phyloP scores from a whole-genome alignment of 2,113 vertebrate species.

The Canis aureus region DNA sequence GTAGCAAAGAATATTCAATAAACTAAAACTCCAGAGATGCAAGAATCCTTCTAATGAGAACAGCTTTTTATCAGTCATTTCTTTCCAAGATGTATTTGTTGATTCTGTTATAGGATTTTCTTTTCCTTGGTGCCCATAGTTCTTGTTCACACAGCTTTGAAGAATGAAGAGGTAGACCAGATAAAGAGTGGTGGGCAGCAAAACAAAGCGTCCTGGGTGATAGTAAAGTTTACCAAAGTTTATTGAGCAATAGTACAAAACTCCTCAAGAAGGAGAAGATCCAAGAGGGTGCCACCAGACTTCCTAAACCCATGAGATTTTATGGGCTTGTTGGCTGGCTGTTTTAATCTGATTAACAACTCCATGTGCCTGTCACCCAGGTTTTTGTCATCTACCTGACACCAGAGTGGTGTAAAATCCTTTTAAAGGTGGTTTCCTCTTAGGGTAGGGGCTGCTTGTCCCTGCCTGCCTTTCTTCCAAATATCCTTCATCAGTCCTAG shows the following conservation, averaged over 20 bases:
- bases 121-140: background rate
- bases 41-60: background rate
- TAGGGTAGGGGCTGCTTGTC: background rate
- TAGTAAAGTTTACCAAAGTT: background rate
- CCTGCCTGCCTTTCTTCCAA: background rate
- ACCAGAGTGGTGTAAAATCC: background rate
- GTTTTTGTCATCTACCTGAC: background rate
- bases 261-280: background rate
- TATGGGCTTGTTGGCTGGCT: background rate
- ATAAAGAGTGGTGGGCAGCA: background rate
- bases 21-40: background rate
- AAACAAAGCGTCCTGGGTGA: no score
- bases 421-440: background rate
- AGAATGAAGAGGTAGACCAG: background rate
- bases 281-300: background rate
- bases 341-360: background rate
- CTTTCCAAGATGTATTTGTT: background rate
- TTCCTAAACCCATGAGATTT: background rate
- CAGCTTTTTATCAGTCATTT: background rate
- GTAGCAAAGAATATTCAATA: background rate
- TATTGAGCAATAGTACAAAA: background rate
- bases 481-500: background rate
- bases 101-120: background rate
- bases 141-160: background rate
- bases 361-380: background rate